phyloP scores from a whole-genome alignment of 1,140 invertebrate species.

The Gryllus bimaculatus region DNA sequence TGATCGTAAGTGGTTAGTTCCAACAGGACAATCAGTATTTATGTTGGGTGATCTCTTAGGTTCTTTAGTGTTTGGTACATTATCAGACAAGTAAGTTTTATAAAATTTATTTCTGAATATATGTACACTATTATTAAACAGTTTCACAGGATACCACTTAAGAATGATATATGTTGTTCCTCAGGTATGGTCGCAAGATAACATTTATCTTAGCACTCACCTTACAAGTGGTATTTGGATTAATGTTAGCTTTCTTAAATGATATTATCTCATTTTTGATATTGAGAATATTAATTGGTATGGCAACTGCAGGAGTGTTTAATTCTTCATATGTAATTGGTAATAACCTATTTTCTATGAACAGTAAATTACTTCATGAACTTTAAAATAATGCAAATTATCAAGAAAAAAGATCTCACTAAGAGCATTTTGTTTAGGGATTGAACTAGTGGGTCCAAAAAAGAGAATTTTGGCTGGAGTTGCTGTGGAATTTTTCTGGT shows the following conservation, averaged over 20 bases:
- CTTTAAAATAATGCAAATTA: too few species aligned
- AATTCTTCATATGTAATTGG: conserved; percentile 70
- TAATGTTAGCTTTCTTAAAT: conserved; percentile 52
- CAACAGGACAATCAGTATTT: conserved; percentile 66
- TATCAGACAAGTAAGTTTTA: conserved; percentile 55
- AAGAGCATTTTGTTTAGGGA: conserved; percentile 38
- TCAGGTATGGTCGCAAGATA: conserved; percentile 57
- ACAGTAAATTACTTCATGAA: too few species aligned
- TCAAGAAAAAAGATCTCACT: too few species aligned
- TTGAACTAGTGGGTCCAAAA: conserved; percentile 72
- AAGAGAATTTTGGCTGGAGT: conserved; percentile 68
- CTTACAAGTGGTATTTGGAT: conserved; percentile 55
- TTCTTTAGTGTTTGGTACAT: conserved; percentile 66
- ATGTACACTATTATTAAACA: too few species aligned
- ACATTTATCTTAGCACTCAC: conserved; percentile 62
- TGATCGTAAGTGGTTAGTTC: conserved; percentile 50
- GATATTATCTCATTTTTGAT: conserved; percentile 58
- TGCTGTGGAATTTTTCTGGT: conserved; percentile 68
- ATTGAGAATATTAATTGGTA: conserved; percentile 56
- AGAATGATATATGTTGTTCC: background rate
- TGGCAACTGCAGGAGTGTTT: conserved; percentile 65
- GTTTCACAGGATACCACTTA: background rate
- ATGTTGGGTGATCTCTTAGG: conserved; percentile 75
- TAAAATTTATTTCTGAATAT: too few species aligned
- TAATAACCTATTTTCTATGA: conserved; percentile 30